Base-by-base conservation (phyloP, 1,140 invertebrate species). In the Aradophagus sp. region DNA sequence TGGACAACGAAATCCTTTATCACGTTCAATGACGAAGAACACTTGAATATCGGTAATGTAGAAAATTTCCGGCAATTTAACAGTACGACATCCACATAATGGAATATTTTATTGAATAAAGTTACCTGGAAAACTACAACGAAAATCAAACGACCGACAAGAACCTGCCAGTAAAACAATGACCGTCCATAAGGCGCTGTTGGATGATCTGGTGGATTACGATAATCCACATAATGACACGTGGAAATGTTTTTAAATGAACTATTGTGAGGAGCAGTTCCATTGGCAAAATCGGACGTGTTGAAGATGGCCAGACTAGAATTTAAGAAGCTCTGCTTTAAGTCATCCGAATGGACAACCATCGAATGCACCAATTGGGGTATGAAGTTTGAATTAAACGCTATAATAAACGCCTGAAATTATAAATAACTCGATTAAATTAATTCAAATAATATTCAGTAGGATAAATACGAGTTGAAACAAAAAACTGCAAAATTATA, bases 351-450 rank as follows among this genome's bases (percentile, higher is more conserved):
- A 88, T 12, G 90, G 83, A 80, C 92, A 83, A 90, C 87, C 3
- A 84, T 81, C 23, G 89, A 84, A 83, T 99, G 99, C 5, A 98
- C 92, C 32, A 98, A 76, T 38, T 93, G 90, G 8, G 97, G 97
- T 63, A 99, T 95, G 84, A 99, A 97, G 77, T 99, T 96, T 0
- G 97, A 99, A 2, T 97, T 98, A 86, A 99, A 99, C 26, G 97
- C 97, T 78, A 99, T 99, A 41, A 99, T 97, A 77, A 98, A 96
- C 38, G 93, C 97, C 96, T 98, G 81, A 84, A 84, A 79, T 15
- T 19, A 35, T 35, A 14, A 13, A 35, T 29, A 10, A 29, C 2
- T 11, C n/a, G 2, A 19, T 39, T 11, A 39, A 2, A 27, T 3
- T 16, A 16, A 44, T 13, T 29, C 17, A 0, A 27, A 15, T 1